Percentiles rank a stretch among this genome's conserved stretches.
Evolutionary conservation across 2,797 vertebrate species (phyloP).

Genomic region (Myotis findleyi): DNA sequence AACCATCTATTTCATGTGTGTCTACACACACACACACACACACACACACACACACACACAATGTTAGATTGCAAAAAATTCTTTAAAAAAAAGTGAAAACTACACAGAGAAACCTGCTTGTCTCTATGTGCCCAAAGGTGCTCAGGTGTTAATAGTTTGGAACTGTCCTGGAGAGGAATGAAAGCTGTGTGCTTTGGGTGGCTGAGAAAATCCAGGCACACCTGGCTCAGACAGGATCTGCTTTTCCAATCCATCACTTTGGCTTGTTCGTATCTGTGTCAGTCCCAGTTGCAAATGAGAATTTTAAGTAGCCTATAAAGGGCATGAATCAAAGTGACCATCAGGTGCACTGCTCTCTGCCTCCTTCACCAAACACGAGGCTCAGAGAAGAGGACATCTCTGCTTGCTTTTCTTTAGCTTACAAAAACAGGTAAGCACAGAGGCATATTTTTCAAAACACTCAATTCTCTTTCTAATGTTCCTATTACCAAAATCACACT

Average conservation of each 20-base stretch:
- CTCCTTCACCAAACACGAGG: background rate
- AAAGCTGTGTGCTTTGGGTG: background rate
- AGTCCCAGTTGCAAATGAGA: background rate
- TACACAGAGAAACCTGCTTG: background rate
- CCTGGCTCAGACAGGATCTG: background rate
- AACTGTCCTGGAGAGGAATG: background rate
- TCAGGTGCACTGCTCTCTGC: rapidly evolving
- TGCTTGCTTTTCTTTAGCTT: background rate
- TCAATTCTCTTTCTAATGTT: background rate
- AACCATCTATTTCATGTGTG: background rate
- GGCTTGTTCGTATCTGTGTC: background rate
- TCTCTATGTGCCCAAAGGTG: background rate
- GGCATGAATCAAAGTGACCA: background rate
- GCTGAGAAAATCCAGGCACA: background rate
- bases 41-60: no score
- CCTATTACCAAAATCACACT: background rate
- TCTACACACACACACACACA: no score
- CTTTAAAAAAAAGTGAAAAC: background rate
- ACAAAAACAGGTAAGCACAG: background rate
- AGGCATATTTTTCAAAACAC: background rate
- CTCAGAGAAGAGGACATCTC: background rate
- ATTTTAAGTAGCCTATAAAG: background rate
- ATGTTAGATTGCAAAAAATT: background rate
- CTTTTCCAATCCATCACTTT: background rate
- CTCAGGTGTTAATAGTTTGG: background rate